phyloP scores from a whole-genome alignment of 2,888 invertebrate genomes.

The Oscheius sp. region DNA sequence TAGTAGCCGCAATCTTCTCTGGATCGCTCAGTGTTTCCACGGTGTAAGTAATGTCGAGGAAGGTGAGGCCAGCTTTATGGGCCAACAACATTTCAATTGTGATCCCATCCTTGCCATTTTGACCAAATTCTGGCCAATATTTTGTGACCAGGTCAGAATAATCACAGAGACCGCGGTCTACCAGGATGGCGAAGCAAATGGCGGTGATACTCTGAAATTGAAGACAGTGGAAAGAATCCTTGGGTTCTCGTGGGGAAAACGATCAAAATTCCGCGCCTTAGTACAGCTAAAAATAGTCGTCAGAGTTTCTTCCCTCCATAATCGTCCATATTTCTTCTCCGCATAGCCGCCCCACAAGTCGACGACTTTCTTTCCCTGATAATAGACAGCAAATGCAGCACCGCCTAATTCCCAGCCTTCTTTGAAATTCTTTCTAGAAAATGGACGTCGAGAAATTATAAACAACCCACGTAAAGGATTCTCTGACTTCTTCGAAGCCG shows the following conservation, averaged over 20 bases:
- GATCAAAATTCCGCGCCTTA: no score
- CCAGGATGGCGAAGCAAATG: constrained; percentile 65
- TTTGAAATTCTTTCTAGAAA: constrained; percentile 59
- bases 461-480: constrained; percentile 28
- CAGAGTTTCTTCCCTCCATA: constrained; percentile 74
- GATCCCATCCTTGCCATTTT: constrained; percentile 73
- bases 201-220: constrained; percentile 53
- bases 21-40: constrained; percentile 69
- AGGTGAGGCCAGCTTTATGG: constrained; percentile 74
- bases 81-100: constrained; percentile 73
- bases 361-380: constrained; percentile 61
- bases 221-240: no score
- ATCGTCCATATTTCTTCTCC: constrained; percentile 52
- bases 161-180: constrained; percentile 73
- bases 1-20: constrained; percentile 67
- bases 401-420: constrained; percentile 64
- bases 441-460: neutral
- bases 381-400: constrained; percentile 53
- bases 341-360: constrained; percentile 65
- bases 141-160: constrained; percentile 71
- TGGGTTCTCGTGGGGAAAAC: no score
- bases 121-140: constrained; percentile 75
- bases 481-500: constrained; percentile 25
- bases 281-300: constrained; percentile 73
- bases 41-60: constrained; percentile 60